Evolutionary conservation across 2,797 vertebrate genomes (phyloP).

Genomic region (Amphiprion clarkii): DNA sequence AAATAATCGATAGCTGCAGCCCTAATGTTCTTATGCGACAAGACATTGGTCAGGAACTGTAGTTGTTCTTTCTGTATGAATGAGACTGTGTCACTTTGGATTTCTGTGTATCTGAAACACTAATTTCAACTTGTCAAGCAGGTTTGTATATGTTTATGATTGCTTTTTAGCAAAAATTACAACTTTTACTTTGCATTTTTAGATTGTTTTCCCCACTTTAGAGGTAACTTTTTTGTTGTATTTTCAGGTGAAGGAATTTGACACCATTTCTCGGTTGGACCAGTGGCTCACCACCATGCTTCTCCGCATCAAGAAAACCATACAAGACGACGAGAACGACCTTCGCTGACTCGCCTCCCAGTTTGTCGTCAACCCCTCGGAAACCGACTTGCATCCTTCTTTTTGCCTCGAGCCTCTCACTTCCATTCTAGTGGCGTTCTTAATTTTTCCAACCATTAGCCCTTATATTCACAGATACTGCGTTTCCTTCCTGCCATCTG

Average conservation of each 20-base stretch:
- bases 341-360: conserved; percentile 84
- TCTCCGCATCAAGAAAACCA: conserved; percentile 94
- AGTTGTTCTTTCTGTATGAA: neutral
- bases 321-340: conserved; percentile 92
- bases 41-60: too few relatives aligned
- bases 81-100: neutral
- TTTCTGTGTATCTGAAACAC: neutral
- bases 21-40: too few relatives aligned
- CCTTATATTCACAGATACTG: conserved; percentile 24
- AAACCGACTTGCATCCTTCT: conserved; percentile 15
- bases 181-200: too few relatives aligned
- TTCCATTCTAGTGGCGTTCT: conserved; percentile 39
- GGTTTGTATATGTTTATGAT: too few relatives aligned
- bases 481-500: conserved; percentile 43
- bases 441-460: conserved; percentile 32
- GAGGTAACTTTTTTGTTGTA: neutral
- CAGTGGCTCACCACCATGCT: conserved; percentile 98
- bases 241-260: conserved; percentile 88
- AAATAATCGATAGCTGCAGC: too few relatives aligned
- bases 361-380: neutral
- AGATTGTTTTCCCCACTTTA: neutral
- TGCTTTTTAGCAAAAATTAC: neutral
- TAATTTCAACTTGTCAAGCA: too few relatives aligned
- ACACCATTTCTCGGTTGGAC: conserved; percentile 93
- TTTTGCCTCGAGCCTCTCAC: conserved; percentile 60